A percentile compares a stretch with the other conserved stretches of the same genome.
Conservation (phyloP, 2,797 vertebrate species). For the Xyrichtys novacula region DNA sequence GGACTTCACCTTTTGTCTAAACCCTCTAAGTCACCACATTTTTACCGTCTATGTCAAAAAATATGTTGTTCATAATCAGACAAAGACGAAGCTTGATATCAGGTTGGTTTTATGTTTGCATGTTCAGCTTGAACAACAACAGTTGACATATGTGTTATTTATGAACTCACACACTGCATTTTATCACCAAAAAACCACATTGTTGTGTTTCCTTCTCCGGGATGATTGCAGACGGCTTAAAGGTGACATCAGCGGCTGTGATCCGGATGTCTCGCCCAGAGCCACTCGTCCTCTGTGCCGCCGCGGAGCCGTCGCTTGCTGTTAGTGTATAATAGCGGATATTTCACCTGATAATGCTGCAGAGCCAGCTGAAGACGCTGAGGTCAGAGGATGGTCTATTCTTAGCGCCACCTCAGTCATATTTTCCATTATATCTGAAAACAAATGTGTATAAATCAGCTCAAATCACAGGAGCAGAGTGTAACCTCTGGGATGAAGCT, state of each 20-base stretch:
- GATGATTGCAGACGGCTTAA: conserved; percentile 66
- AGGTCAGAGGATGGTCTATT: conserved; percentile 37
- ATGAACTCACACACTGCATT: conserved; percentile 32
- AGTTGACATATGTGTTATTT: conserved; percentile 24
- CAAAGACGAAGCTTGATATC: not conserved
- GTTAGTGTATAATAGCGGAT: conserved; percentile 32
- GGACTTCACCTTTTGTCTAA: too few relatives aligned
- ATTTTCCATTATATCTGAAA: conserved; percentile 29
- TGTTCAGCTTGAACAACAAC: not conserved
- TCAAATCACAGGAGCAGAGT: conserved; percentile 23
- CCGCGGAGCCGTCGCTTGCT: conserved; percentile 46
- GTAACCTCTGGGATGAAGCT: conserved; percentile 14
- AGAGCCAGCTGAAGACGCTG: conserved; percentile 14
- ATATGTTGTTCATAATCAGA: not conserved
- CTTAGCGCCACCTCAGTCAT: conserved; percentile 24
- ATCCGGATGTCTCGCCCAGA: conserved; percentile 69
- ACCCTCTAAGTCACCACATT: too few relatives aligned
- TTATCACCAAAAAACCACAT: conserved; percentile 16
- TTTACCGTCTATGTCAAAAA: too few relatives aligned
- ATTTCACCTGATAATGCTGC: conserved; percentile 52
- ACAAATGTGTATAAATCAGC: conserved; percentile 38
- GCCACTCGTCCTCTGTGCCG: conserved; percentile 43
- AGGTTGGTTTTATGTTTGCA: not conserved
- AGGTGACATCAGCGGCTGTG: conserved; percentile 76
- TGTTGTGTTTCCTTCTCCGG: conserved; percentile 43